A percentile compares a stretch with the other conserved stretches of the same genome.
Conservation (phyloP, 2,113 vertebrate genomes). For the Nothoprocta pentlandii region DNA sequence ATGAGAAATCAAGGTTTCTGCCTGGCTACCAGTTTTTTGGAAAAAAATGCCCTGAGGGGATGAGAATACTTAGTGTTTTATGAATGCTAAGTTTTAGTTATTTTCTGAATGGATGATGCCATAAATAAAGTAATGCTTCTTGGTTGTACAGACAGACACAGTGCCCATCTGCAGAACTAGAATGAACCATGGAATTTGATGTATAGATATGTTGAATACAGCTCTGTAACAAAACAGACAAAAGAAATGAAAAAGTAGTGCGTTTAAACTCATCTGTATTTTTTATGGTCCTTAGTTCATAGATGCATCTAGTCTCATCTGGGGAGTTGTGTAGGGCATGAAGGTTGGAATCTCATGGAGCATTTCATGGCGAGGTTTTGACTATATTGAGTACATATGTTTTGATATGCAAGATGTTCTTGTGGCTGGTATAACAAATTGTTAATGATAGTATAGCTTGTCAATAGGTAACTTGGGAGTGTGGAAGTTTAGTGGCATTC, state of each 20-base stretch:
- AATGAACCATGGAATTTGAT: background rate
- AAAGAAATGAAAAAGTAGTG: too few species aligned
- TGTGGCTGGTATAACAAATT: background rate
- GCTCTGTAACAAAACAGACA: background rate
- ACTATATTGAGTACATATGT: background rate
- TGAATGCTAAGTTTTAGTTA: background rate
- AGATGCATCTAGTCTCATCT: background rate
- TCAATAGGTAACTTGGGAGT: background rate
- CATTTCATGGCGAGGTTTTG: background rate
- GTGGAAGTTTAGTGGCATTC: background rate
- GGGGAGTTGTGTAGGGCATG: background rate
- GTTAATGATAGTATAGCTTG: background rate
- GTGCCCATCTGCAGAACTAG: background rate
- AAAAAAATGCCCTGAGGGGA: background rate
- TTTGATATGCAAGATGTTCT: background rate
- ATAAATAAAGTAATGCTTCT: background rate
- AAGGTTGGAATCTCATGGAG: background rate
- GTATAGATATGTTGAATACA: background rate
- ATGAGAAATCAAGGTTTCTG: background rate
- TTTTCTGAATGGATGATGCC: background rate
- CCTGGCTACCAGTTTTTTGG: background rate
- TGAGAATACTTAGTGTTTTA: background rate
- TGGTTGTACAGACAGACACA: fast-evolving
- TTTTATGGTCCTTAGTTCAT: background rate
- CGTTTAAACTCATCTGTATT: background rate